Evolutionary conservation across 2,113 vertebrate genomes (phyloP).

Genomic region (Turnix velox): DNA sequence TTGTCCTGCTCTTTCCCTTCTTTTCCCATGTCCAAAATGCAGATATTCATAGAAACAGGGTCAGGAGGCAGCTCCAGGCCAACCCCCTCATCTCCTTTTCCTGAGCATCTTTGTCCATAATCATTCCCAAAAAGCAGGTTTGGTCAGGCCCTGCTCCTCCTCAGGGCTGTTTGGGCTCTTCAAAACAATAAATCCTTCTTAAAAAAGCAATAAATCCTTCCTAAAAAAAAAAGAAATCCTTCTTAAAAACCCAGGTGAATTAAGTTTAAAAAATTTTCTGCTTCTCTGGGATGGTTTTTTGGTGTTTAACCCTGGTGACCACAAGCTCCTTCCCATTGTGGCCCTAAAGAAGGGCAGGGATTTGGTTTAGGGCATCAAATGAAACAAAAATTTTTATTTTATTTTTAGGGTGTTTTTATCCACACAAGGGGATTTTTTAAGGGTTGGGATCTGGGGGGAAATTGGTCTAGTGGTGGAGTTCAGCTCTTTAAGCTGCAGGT

Average conservation of each 20-base stretch:
- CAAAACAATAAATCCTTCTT: not conserved
- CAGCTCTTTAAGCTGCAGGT: no score
- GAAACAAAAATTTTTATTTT: not conserved
- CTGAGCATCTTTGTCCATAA: not conserved
- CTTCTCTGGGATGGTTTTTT: not conserved
- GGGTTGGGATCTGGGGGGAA: no score
- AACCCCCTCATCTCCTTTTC: not conserved
- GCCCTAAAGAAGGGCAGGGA: not conserved
- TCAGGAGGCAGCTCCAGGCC: conserved; percentile 11
- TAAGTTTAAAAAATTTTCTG: not conserved
- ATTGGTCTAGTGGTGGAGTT: no score
- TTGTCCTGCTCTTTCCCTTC: not conserved
- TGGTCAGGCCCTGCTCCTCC: not conserved
- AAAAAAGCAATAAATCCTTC: not conserved
- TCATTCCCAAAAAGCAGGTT: not conserved
- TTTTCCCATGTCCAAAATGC: not conserved
- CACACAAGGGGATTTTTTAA: no score
- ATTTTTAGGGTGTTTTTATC: not conserved
- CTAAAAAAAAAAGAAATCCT: not conserved
- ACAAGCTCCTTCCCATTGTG: not conserved
- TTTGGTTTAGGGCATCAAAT: not conserved
- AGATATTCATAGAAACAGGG: conserved; percentile 1
- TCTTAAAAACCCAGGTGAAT: not conserved
- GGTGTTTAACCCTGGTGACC: not conserved
- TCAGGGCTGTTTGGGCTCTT: not conserved